Base-by-base conservation (phyloP, 2,888 invertebrate species). In the Ormyrus nitidulus region DNA sequence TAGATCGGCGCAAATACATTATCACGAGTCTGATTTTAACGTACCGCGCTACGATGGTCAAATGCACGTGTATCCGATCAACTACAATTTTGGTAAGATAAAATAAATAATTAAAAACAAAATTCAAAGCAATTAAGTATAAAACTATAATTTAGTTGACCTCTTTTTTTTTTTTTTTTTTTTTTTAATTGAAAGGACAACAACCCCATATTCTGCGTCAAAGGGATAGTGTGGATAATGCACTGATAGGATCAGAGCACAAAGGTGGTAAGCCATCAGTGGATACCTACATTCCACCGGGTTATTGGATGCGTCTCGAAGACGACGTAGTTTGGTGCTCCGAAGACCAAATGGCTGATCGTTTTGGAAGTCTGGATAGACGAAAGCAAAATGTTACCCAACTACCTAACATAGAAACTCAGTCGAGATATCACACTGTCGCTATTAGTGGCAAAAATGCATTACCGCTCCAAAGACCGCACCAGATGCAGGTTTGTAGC, bases 281-380 rank as follows among this genome's bases (percentile, higher is more conserved):
- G 6, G 81, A 79, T 44, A 56, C 81, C 0, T 79, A 87, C 58
- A 75, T 88, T 1, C 83, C 86, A 5, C 83, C 87, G 0, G 89
- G 89, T 5, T 88, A 88, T 72, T 90, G 88, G 88, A 84, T 88
- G 66, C 87, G 88, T 4, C 86, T 88, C 59, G 86, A 87, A n/a
- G 89, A 89, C 46, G 90, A 90, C 51, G 85, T 88, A 6, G 84
- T 89, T n/a, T 89, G 89, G 88, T 88, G 88, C 49, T 80, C 87
- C 0, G 88, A 89, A 7, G 89, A 89, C 7, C 86, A 86, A 59
- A 74, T 82, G 34, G 59, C 80, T 2, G 90, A 90, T 61, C 92
- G 93, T 85, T 93, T 93, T 87, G 93, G 93, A 5, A 94, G 93
- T 87, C 90, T 94, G 54, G 93, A 94, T 87, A 91, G 93, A 56